Evolutionary conservation across 2,797 vertebrate species (phyloP), one percentile per base, ranked within the genome.

Genomic region (Glyptemys insculpta): DNA sequence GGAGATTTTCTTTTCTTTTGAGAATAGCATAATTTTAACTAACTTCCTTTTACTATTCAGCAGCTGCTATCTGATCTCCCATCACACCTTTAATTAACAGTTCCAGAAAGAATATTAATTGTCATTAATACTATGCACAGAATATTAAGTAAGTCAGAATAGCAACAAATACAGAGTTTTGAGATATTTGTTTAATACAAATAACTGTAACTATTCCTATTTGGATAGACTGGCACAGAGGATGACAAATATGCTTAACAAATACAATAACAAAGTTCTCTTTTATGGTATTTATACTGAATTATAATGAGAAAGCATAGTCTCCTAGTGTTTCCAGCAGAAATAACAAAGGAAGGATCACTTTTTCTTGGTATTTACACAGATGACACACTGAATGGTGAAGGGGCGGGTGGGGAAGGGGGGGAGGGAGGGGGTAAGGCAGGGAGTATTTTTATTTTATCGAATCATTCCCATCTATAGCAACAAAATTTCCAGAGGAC

Each of bases 141-240:
- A 93, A 97, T 92, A 89, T 86, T 88, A 85, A 93, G 49, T 0
- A 95, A 94, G 79, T 41, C 2, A 88, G 65, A 56, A 88, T 56
- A 53, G 16, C 34, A 80, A 27, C 18, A 91, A 34, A 8, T 31
- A 27, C 18, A 82, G 27, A 31, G 89, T 74, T 15, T 74, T 15
- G 1, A 52, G 11, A 1, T 83, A 12, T 34, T 87, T 90, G 6
- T 74, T 88, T 41, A 76, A 88, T 37, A 56, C 1, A 57, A 81
- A 19, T 89, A 91, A 87, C 1, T 19, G 50, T 50, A 82, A 68
- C 16, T 84, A 54, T 85, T 86, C 10, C 41, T 92, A 1, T 81
- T 83, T 44, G 11, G 18, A 47, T 15, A 90, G 16, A 29, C 2
- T 53, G 2, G 3, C 18, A 62, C 1, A 62, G 56, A 79, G 15